Evolutionary conservation across 2,113 vertebrate genomes (phyloP).

Genomic region (Platycercus adscitus): DNA sequence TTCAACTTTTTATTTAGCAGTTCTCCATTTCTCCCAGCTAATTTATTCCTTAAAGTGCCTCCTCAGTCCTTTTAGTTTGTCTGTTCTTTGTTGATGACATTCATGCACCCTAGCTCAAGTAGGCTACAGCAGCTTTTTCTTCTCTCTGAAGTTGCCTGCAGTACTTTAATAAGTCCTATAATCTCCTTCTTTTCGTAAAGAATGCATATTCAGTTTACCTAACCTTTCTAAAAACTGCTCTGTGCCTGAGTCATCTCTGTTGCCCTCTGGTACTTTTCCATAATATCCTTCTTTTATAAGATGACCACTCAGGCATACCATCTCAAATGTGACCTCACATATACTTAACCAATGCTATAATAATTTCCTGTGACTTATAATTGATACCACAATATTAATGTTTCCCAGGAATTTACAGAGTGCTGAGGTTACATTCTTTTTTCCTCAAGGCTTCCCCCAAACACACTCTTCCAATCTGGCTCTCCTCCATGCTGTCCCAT

Average conservation of each 20-base stretch:
- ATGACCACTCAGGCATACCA: conserved; percentile 47
- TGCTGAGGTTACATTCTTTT: conserved; percentile 26
- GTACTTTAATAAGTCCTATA: conserved; percentile 34
- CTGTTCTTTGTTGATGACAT: conserved; percentile 48
- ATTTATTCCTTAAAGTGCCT: conserved; percentile 47
- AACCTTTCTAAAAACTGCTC: conserved; percentile 44
- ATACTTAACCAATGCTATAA: conserved; percentile 58
- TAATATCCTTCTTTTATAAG: conserved; percentile 54
- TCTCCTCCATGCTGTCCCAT: not conserved
- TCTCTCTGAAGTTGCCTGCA: conserved; percentile 5
- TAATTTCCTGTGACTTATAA: conserved; percentile 75
- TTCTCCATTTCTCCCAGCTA: conserved; percentile 32
- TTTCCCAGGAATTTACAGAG: conserved; percentile 61
- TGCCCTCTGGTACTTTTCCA: conserved; percentile 67
- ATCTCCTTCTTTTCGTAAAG: not conserved
- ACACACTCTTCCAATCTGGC: not conserved
- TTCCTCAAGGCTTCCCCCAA: not conserved
- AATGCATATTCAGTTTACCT: conserved; percentile 57
- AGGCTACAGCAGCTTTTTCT: not conserved
- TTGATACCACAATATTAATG: conserved; percentile 57
- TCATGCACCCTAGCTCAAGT: conserved; percentile 19
- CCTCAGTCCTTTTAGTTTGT: conserved; percentile 1
- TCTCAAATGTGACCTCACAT: conserved; percentile 51
- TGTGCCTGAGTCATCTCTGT: conserved; percentile 50
- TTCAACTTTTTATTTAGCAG: conserved; percentile 54